Base-by-base conservation (phyloP, 2,113 vertebrate genomes). In the Diglossa brunneiventris region DNA sequence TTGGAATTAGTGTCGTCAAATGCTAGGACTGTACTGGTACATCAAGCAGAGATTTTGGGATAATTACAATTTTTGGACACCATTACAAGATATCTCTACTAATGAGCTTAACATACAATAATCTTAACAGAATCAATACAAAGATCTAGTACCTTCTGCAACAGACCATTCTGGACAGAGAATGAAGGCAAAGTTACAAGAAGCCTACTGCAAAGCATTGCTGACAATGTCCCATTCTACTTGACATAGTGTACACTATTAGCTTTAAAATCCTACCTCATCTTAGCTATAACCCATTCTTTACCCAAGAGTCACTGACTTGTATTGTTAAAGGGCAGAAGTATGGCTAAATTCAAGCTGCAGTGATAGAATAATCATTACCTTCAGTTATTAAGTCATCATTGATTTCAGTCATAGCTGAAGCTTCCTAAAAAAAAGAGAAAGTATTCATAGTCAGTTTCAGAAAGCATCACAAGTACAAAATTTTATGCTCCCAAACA, bases 331-430 rank as follows among this genome's bases (percentile, higher is more conserved):
- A 79, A 83, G 52, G n/a, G 28, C 41, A 59, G 27, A 69, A 64
- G 26, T 33, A 74, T 2, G 1, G 76, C 58, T 70, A 83, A 87
- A 91, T 31, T 76, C 30, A 86, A 79, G 20, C 10, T 55, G 33
- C 10, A 69, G 37, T 13, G 26, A 77, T 0, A 92, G 21, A 72
- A 74, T 53, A 35, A 82, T 56, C 20, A 42, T 97, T 97, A 97
- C 97, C 97, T 97, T 97, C 97, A 95, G 96, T 97, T 95, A 97
- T 58, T 61, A 97, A 82, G 77, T 97, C 97, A 78, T 97, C 97
- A 41, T 14, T 96, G 13, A 93, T 97, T 83, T 97, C 93, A 88
- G 92, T 82, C 95, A 97, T 95, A 79, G 69, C 64, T 86, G 96
- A 37, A 90, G 96, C n/a, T 61, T 97, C 97, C 96, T 97, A 13